Evolutionary conservation across 2,888 invertebrate genomes (phyloP).

Genomic region (Strigamia transsilvanica): DNA sequence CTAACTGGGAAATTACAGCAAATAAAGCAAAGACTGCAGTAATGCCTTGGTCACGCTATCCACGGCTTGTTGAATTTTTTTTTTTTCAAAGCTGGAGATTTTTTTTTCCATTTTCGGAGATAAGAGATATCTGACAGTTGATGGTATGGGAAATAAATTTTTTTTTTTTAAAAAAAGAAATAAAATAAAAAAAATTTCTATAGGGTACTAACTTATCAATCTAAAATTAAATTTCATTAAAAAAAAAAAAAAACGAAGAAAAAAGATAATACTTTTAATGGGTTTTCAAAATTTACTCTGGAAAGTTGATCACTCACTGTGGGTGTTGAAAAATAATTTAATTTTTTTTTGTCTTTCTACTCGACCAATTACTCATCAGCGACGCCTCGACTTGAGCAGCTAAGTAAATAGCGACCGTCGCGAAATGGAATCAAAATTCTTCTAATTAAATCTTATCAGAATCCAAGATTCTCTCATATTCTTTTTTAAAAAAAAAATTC

Average conservation of each 20-base stretch:
- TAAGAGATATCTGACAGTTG: not conserved
- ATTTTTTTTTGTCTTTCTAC: not conserved
- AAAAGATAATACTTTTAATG: too few relatives aligned
- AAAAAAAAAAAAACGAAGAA: too few relatives aligned
- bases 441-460: not conserved
- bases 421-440: slow-evolving; percentile 5
- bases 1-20: not conserved
- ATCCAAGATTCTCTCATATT: not conserved
- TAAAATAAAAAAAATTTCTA: not conserved
- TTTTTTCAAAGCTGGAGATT: not conserved
- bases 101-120: not conserved
- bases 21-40: slow-evolving; percentile 2
- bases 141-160: not conserved
- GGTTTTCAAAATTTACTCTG: too few relatives aligned
- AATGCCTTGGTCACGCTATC: slow-evolving; percentile 13
- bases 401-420: not conserved
- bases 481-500: not conserved
- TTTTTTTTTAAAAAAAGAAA: not conserved
- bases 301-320: not conserved
- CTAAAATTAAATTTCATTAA: too few relatives aligned
- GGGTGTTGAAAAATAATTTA: not conserved
- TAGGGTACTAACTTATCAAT: not conserved
- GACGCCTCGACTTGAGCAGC: not conserved
- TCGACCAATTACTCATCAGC: slow-evolving; percentile 10
- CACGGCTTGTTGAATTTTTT: not conserved